Base-by-base conservation (phyloP, 2,888 invertebrate species). In the Drosophila infuscata region DNA sequence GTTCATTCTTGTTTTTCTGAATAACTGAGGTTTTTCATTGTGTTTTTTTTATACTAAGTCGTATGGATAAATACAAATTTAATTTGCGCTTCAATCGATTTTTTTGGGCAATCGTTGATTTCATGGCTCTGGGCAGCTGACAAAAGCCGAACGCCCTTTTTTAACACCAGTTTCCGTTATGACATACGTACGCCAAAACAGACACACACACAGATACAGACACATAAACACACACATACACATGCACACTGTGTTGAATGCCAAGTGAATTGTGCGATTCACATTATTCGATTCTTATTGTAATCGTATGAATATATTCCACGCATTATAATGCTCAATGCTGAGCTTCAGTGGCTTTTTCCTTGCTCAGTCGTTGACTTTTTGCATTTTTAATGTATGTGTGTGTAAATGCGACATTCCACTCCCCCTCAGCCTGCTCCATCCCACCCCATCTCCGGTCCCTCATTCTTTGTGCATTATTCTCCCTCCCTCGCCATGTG, bases 231-330 rank as follows among this genome's bases (percentile, higher is more conserved):
- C 1, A 25, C 32, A 48, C 32, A 17, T 35, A 32, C 41, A n/a
- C 46, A 32, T 9, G 38, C 36, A 52, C 33, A 36, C 30, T 49
- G 56, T 59, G 32, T 51, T 71, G 75, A 78, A 60, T 68, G 68
- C 32, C 61, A 69, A 66, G 57, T 66, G 76, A 79, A 79, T 76
- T 76, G 76, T 76, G 66, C 61, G 63, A 70, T 70, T 64, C 70
- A 75, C 76, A 85, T 82, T 79, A 87, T 88, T 85, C 84, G 87
- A 89, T 87, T 87, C 83, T 89, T 81, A 86, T 86, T 89, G 86
- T 89, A 84, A 89, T 89, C 88, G 76, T 65, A 86, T 86, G 88
- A 89, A 89, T 86, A 89, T 82, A 89, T 89, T 89, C 86, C 68
- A 71, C 70, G 77, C 75, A 75, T 88, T 83, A 86, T 85, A 86